phyloP scores from a whole-genome alignment of 1,140 invertebrate species.

The Tetramorium simillimum region DNA sequence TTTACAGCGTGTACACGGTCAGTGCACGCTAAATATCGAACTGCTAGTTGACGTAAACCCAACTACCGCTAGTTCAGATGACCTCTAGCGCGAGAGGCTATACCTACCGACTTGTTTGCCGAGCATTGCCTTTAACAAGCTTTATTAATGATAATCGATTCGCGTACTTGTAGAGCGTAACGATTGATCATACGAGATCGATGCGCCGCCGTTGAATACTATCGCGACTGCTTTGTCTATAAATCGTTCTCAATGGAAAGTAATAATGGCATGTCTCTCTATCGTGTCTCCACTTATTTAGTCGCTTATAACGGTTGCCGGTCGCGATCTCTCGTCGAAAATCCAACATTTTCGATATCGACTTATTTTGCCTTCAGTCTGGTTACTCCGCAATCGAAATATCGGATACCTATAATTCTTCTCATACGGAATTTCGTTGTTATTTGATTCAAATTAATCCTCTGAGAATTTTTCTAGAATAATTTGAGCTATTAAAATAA shows the following conservation, averaged over 20 bases:
- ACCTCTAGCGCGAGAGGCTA: conserved; percentile 46
- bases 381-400: background rate
- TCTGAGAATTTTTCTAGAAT: background rate
- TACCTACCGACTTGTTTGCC: conserved; percentile 54
- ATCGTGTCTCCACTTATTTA: conserved; percentile 52
- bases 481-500: background rate
- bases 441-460: background rate
- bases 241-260: conserved; percentile 54
- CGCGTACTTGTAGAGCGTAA: conserved; percentile 51
- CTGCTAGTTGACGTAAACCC: conserved; percentile 34
- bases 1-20: conserved; percentile 13
- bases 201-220: conserved; percentile 46
- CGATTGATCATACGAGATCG: conserved; percentile 51
- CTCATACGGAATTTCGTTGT: background rate
- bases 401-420: background rate
- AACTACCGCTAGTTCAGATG: conserved; percentile 21
- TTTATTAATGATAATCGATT: conserved; percentile 62
- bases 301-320: conserved; percentile 9
- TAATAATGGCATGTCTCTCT: conserved; percentile 44
- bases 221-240: conserved; percentile 47
- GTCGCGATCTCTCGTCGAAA: background rate
- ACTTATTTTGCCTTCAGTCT: background rate
- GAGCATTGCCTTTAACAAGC: conserved; percentile 47
- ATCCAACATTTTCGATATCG: conserved; percentile 24
- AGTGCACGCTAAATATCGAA: conserved; percentile 44